These are phyloP conservation scores for Trichopoda pennipes DNA, from an alignment of 2,888 invertebrate species.

Conservation along the genomic window DNA sequence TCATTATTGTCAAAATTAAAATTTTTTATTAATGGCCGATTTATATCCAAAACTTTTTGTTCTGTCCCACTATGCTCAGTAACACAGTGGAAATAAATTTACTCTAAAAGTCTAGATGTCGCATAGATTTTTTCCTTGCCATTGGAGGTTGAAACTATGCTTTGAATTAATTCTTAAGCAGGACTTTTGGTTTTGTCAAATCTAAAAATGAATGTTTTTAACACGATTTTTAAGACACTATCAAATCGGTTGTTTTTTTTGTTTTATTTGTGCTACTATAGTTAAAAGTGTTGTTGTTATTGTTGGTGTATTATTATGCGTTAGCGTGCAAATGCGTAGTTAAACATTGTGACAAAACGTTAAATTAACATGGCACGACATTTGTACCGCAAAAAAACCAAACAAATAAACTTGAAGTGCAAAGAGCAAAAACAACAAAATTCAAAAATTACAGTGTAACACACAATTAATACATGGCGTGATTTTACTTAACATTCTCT, in stretches of 20 bases:
- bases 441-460: constrained; percentile 35
- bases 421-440: constrained; percentile 17
- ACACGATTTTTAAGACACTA: constrained; percentile 49
- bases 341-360: constrained; percentile 72
- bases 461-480: constrained; percentile 57
- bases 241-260: constrained; percentile 12
- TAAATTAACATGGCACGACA: constrained; percentile 72
- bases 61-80: too few relatives aligned
- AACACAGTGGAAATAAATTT: too few relatives aligned
- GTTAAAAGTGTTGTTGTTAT: neutral
- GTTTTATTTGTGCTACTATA: neutral
- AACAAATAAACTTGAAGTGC: constrained; percentile 56
- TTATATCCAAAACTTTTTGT: too few relatives aligned
- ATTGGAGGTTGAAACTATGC: too few relatives aligned
- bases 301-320: constrained; percentile 45
- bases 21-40: too few relatives aligned
- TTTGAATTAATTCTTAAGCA: too few relatives aligned
- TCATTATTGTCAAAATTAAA: too few relatives aligned
- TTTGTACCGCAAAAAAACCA: constrained; percentile 62
- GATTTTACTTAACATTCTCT: constrained; percentile 60
- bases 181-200: constrained; percentile 7
- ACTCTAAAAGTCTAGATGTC: too few relatives aligned
- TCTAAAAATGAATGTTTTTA: constrained; percentile 28
- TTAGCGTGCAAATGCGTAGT: constrained; percentile 72
- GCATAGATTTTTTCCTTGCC: too few relatives aligned